Percentiles rank a stretch among this genome's conserved stretches.
Evolutionary conservation across 2,888 invertebrate species (phyloP).

Genomic region (Hartigia nigra): DNA sequence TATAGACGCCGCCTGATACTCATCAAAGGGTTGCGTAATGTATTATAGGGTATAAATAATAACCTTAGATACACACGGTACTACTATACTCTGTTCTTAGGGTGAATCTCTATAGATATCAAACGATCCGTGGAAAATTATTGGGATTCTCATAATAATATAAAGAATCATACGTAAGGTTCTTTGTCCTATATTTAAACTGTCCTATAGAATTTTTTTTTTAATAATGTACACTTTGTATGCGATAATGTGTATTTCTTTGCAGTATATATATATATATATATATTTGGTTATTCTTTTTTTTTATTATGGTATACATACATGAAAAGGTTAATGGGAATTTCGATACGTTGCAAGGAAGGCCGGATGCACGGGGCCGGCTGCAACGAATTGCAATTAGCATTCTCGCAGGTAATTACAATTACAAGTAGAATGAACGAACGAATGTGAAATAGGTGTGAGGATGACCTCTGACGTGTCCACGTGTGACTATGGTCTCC

Average conservation of each 20-base stretch:
- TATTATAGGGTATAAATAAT: slow-evolving; percentile 39
- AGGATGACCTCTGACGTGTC: not conserved
- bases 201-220: not conserved
- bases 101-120: not conserved
- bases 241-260: not conserved
- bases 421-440: slow-evolving; percentile 18
- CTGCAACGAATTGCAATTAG: slow-evolving; percentile 22
- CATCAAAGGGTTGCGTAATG: slow-evolving; percentile 38
- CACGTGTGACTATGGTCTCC: not conserved
- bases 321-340: not conserved
- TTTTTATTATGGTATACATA: not conserved
- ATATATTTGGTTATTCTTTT: not conserved
- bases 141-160: not conserved
- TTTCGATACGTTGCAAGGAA: slow-evolving; percentile 5
- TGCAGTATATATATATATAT: not conserved
- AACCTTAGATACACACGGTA: slow-evolving; percentile 36
- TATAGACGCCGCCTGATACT: slow-evolving; percentile 14
- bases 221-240: not conserved
- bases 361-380: slow-evolving; percentile 10
- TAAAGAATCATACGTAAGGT: not conserved
- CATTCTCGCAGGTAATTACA: slow-evolving; percentile 18
- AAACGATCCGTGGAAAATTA: not conserved
- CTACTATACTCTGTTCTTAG: not conserved
- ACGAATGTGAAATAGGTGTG: slow-evolving; percentile 6
- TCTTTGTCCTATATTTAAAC: not conserved